Evolutionary conservation across 2,113 vertebrate genomes (phyloP).

Genomic region (Pedionomus torquatus): DNA sequence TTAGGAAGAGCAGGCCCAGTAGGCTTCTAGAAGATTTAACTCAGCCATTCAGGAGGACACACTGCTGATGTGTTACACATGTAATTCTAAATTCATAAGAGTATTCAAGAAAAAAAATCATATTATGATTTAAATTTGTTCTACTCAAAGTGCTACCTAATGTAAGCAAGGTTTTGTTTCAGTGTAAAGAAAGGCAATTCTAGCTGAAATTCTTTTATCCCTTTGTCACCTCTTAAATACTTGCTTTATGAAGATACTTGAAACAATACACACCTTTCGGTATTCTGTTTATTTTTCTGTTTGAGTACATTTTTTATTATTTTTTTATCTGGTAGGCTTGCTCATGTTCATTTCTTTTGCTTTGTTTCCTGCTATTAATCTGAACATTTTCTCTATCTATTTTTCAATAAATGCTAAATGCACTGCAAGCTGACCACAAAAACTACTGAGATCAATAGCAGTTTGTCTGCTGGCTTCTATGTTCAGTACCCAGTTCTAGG

Average conservation of each 20-base stretch:
- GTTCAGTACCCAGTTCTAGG: not conserved
- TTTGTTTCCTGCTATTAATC: not conserved
- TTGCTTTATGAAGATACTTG: not conserved
- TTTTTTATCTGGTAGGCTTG: not conserved
- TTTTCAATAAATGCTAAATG: not conserved
- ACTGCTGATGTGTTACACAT: not conserved
- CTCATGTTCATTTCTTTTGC: not conserved
- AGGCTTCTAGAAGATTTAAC: not conserved
- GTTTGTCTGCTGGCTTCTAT: not conserved
- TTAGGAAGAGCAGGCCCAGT: not conserved
- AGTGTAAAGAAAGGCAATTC: not conserved
- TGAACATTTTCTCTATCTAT: not conserved
- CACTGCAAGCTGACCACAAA: not conserved
- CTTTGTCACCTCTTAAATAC: not conserved
- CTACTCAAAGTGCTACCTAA: not conserved
- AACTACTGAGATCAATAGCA: not conserved
- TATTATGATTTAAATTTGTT: not conserved
- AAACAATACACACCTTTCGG: rapidly evolving
- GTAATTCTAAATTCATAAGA: not conserved
- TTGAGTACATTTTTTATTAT: not conserved
- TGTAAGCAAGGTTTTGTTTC: not conserved
- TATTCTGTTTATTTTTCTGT: not conserved
- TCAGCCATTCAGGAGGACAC: not conserved
- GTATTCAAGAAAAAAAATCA: not conserved
- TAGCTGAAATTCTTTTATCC: not conserved